phyloP scores from a whole-genome alignment of 2,797 vertebrate genomes.

The Brachyalestes nurse region DNA sequence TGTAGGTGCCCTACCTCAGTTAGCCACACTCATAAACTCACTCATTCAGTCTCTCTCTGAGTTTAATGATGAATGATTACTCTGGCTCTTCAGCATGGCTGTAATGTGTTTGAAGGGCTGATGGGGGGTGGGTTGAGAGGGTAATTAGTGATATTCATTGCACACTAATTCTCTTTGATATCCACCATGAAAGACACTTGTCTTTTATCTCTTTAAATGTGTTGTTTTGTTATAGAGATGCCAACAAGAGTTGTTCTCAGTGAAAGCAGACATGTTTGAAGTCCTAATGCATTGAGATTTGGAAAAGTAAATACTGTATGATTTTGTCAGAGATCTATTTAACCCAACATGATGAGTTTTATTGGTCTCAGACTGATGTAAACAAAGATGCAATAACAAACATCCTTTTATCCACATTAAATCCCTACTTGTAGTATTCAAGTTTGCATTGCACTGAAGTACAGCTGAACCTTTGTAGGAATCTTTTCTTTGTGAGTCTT shows the following conservation, averaged over 20 bases:
- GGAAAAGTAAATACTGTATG: slow-evolving; percentile 29
- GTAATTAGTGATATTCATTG: slow-evolving; percentile 58
- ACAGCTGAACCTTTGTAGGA: neutral
- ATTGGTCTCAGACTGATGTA: neutral
- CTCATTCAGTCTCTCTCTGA: slow-evolving; percentile 28
- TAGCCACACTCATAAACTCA: slow-evolving; percentile 25
- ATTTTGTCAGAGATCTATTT: slow-evolving; percentile 13
- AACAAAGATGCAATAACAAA: neutral
- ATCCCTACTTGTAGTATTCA: neutral
- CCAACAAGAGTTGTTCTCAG: slow-evolving; percentile 29
- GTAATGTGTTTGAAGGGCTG: slow-evolving; percentile 59
- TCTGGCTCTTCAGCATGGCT: slow-evolving; percentile 48
- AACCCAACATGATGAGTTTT: slow-evolving; percentile 7
- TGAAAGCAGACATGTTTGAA: slow-evolving; percentile 37
- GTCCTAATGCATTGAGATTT: slow-evolving; percentile 7
- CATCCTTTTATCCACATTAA: neutral
- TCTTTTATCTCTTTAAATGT: slow-evolving; percentile 54
- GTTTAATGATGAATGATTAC: slow-evolving; percentile 59
- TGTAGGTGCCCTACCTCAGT: slow-evolving; percentile 22
- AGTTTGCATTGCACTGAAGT: neutral
- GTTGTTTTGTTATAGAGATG: slow-evolving; percentile 47
- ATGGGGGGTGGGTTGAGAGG: slow-evolving; percentile 55
- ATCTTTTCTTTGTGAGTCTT: neutral
- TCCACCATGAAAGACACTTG: slow-evolving; percentile 56
- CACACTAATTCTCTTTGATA: slow-evolving; percentile 60